Percentiles rank a stretch among this genome's conserved stretches.
Conservation (phyloP, 1,140 invertebrate species). For the Hypothenemus hampei region DNA sequence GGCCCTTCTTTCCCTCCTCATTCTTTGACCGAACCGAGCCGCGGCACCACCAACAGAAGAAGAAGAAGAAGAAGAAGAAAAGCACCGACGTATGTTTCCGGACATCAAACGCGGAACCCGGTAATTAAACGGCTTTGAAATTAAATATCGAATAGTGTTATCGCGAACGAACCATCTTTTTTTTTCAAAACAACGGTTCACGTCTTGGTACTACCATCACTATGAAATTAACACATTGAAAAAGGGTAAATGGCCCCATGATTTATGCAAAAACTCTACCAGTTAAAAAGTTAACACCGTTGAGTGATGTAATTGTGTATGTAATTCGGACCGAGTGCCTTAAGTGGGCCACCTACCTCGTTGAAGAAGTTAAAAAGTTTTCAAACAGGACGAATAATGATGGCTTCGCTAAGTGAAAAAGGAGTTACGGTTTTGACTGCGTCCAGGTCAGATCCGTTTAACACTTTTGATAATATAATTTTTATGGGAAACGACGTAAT, state of each 20-base stretch:
- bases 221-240: too few relatives aligned
- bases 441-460: not conserved
- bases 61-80: constrained; percentile 8
- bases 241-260: not conserved
- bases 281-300: constrained; percentile 27
- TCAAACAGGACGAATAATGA: constrained; percentile 8
- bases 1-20: too few relatives aligned
- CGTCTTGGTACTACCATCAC: too few relatives aligned
- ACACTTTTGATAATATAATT: too few relatives aligned
- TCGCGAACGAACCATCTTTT: not conserved
- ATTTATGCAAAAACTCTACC: constrained; percentile 21
- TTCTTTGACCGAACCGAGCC: too few relatives aligned
- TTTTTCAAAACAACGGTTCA: too few relatives aligned
- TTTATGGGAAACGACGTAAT: too few relatives aligned
- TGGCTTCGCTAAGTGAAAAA: constrained; percentile 7
- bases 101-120: constrained; percentile 23
- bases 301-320: constrained; percentile 27
- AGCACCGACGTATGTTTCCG: constrained; percentile 25
- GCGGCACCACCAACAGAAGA: too few relatives aligned
- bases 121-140: constrained; percentile 21
- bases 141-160: constrained; percentile 19
- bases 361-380: constrained; percentile 4
- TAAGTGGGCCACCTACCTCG: constrained; percentile 26
- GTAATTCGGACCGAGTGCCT: constrained; percentile 21
- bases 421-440: constrained; percentile 17